A percentile compares a stretch with the other conserved stretches of the same genome.
Conservation (phyloP, 2,113 vertebrate genomes). For the Dipodomys ordii region DNA sequence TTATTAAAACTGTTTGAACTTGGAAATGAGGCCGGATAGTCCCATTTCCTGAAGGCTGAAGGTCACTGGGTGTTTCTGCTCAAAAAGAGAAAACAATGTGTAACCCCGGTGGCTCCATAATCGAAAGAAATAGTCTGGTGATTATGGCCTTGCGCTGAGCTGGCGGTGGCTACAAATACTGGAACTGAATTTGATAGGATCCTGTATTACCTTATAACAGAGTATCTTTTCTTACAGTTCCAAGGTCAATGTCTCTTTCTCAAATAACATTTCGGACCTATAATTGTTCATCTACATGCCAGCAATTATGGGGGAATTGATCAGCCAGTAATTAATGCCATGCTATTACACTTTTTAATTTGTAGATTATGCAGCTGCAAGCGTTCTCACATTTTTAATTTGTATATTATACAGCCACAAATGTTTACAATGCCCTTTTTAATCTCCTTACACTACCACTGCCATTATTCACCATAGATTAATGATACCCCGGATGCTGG, state of each 20-base stretch:
- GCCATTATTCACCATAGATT: conserved; percentile 92
- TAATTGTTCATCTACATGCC: conserved; percentile 92
- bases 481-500: conserved; percentile 87
- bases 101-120: conserved; percentile 79
- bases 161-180: conserved; percentile 75
- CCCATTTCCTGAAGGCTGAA: conserved; percentile 81
- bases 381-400: conserved; percentile 91
- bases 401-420: conserved; percentile 93
- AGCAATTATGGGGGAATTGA: conserved; percentile 91
- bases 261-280: conserved; percentile 90
- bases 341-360: conserved; percentile 93
- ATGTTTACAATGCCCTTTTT: conserved; percentile 94
- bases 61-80: conserved; percentile 81
- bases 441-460: conserved; percentile 91
- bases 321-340: conserved; percentile 92
- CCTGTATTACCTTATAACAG: conserved; percentile 85
- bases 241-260: conserved; percentile 92
- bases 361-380: conserved; percentile 93
- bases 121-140: conserved; percentile 74
- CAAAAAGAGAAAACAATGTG: conserved; percentile 78
- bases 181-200: conserved; percentile 83
- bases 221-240: conserved; percentile 88
- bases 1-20: conserved; percentile 84
- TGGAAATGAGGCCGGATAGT: conserved; percentile 82
- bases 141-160: conserved; percentile 72